Evolutionary conservation across 2,113 vertebrate species (phyloP).

Genomic region (Syngnathoides biaculeatus): DNA sequence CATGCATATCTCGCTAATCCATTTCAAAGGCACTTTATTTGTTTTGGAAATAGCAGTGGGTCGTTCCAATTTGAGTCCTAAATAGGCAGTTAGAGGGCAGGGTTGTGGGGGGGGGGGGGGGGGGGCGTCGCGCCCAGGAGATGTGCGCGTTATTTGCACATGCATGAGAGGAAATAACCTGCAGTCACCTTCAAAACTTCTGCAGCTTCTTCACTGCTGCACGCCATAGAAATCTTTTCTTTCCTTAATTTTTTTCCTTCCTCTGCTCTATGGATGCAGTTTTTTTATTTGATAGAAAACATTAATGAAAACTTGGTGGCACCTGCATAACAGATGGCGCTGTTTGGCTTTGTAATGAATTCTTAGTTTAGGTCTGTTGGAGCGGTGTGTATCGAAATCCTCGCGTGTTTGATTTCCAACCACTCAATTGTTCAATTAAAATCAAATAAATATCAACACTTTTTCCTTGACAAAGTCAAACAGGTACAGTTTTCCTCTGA

Average conservation of each 20-base stretch:
- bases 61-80: slow-evolving; percentile 68
- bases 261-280: slow-evolving; percentile 84
- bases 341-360: neutral
- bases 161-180: slow-evolving; percentile 21
- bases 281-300: too few species aligned
- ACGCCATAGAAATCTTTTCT: neutral
- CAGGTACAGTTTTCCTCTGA: too few species aligned
- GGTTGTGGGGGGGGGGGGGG: slow-evolving; percentile 45
- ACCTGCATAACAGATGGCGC: neutral
- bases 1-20: slow-evolving; percentile 95
- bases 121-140: slow-evolving; percentile 14
- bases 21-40: slow-evolving; percentile 89
- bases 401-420: neutral
- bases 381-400: neutral
- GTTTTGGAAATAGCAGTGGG: slow-evolving; percentile 78
- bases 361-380: neutral
- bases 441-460: too few species aligned
- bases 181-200: slow-evolving; percentile 60
- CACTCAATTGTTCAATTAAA: neutral
- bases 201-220: slow-evolving; percentile 15
- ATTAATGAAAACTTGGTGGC: too few species aligned
- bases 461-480: too few species aligned
- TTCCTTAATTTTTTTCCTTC: slow-evolving; percentile 12
- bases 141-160: slow-evolving; percentile 39
- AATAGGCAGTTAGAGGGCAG: slow-evolving; percentile 57